Conservation (phyloP, 2,113 vertebrate genomes). For the Hippocampus barbouri region DNA sequence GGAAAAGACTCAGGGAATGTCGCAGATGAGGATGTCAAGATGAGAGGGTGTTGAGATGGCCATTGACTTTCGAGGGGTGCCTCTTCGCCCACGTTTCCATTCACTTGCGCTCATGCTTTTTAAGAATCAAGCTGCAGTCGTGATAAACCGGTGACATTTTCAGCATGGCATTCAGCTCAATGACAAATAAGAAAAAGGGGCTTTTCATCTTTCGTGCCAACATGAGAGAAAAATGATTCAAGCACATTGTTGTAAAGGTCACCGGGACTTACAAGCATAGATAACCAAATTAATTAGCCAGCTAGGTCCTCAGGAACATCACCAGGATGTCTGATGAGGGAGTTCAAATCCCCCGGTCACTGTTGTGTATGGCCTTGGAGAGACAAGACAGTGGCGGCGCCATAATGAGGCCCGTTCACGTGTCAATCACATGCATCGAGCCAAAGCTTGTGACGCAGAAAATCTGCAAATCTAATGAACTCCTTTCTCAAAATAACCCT, state of each 20-base stretch:
- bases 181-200: constrained; percentile 42
- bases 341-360: constrained; percentile 54
- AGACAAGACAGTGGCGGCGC: constrained; percentile 19
- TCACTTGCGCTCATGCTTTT: constrained; percentile 21
- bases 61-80: constrained; percentile 38
- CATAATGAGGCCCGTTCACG: constrained; percentile 51
- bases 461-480: constrained; percentile 64
- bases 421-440: constrained; percentile 64
- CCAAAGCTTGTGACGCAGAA: constrained; percentile 35
- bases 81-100: constrained; percentile 26
- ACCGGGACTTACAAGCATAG: constrained; percentile 67
- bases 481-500: constrained; percentile 60
- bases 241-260: constrained; percentile 74
- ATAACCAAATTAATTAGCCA: constrained; percentile 71
- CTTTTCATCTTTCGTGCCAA: constrained; percentile 52
- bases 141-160: constrained; percentile 69
- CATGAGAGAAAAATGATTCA: constrained; percentile 38
- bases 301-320: constrained; percentile 36
- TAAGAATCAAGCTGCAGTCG: constrained; percentile 22
- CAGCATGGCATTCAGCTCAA: constrained; percentile 53
- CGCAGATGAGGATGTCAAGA: constrained; percentile 50
- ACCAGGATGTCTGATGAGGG: constrained; percentile 35
- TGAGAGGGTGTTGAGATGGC: constrained; percentile 44
- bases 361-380: constrained; percentile 29
- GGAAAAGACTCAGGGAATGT: constrained; percentile 56